phyloP scores from a whole-genome alignment of 2,113 vertebrate species.

The Oreotrochilus melanogaster region DNA sequence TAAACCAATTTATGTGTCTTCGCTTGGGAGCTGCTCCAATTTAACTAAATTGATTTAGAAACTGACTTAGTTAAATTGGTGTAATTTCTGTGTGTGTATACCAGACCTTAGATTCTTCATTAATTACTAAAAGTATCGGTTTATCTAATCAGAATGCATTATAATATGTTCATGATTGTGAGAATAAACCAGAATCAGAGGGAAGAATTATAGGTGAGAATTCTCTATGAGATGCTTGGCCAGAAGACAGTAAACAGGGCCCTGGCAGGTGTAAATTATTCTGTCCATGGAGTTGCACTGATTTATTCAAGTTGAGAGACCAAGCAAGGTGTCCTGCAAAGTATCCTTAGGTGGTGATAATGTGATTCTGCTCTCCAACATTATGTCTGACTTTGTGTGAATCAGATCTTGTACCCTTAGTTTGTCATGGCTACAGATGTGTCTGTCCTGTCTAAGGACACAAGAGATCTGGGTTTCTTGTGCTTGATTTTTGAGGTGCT shows the following conservation, averaged over 20 bases:
- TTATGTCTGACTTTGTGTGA: background rate
- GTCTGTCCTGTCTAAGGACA: background rate
- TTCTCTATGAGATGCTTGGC: background rate
- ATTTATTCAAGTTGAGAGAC: background rate
- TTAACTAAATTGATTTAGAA: slow-evolving; percentile 47
- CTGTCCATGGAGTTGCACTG: background rate
- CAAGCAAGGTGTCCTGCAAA: background rate
- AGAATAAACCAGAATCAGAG: background rate
- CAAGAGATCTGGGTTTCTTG: background rate
- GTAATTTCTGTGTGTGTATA: slow-evolving; percentile 8
- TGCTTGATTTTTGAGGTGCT: background rate
- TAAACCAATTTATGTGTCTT: slow-evolving; percentile 33
- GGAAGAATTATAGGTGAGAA: background rate
- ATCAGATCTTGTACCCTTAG: background rate
- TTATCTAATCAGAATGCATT: background rate
- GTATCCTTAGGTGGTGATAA: background rate
- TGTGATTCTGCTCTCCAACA: background rate
- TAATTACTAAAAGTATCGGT: background rate
- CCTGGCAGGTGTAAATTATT: background rate
- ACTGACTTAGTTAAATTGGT: slow-evolving; percentile 12
- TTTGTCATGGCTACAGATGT: background rate
- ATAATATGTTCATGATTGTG: background rate
- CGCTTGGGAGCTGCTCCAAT: background rate
- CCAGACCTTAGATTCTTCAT: background rate
- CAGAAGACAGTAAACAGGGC: background rate